Conservation (phyloP, 2,797 vertebrate species). For the Phalloptychus januarius region DNA sequence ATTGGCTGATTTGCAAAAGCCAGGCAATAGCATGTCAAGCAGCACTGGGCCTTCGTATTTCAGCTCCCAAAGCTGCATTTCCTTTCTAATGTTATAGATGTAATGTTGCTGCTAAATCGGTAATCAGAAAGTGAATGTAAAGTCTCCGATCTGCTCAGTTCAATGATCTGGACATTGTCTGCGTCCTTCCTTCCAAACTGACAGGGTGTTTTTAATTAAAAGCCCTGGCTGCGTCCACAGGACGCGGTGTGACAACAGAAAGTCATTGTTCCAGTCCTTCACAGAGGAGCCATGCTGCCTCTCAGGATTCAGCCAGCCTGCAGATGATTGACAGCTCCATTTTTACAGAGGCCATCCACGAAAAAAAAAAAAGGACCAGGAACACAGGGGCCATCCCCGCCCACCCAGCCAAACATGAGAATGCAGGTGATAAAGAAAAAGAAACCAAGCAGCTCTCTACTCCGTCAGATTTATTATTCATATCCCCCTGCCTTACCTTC, state of each 20-base stretch:
- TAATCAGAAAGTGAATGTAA: not conserved
- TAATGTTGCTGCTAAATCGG: not conserved
- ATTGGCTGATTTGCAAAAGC: not conserved
- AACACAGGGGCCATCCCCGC: slow-evolving; percentile 50
- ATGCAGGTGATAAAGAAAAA: slow-evolving; percentile 46
- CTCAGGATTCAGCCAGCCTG: slow-evolving; percentile 46
- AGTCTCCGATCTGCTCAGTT: not conserved
- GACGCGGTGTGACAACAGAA: slow-evolving; percentile 78
- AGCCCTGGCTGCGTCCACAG: slow-evolving; percentile 9
- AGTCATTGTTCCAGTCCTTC: slow-evolving; percentile 81
- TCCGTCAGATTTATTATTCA: slow-evolving; percentile 37
- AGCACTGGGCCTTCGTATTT: not conserved
- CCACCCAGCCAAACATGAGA: slow-evolving; percentile 45
- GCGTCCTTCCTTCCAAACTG: slow-evolving; percentile 25
- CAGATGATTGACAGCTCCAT: slow-evolving; percentile 74
- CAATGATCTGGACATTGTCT: slow-evolving; percentile 34
- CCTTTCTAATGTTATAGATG: not conserved
- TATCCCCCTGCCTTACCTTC: slow-evolving; percentile 37
- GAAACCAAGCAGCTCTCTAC: slow-evolving; percentile 25
- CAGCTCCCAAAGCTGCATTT: not conserved
- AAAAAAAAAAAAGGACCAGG: slow-evolving; percentile 59
- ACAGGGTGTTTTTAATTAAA: slow-evolving; percentile 56
- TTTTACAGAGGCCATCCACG: slow-evolving; percentile 60
- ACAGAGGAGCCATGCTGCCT: slow-evolving; percentile 44
- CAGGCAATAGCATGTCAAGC: not conserved